Percentiles rank a stretch among this genome's conserved stretches.
phyloP scores from a whole-genome alignment of 2,888 invertebrate genomes.

The Oxyscelio sp. region DNA sequence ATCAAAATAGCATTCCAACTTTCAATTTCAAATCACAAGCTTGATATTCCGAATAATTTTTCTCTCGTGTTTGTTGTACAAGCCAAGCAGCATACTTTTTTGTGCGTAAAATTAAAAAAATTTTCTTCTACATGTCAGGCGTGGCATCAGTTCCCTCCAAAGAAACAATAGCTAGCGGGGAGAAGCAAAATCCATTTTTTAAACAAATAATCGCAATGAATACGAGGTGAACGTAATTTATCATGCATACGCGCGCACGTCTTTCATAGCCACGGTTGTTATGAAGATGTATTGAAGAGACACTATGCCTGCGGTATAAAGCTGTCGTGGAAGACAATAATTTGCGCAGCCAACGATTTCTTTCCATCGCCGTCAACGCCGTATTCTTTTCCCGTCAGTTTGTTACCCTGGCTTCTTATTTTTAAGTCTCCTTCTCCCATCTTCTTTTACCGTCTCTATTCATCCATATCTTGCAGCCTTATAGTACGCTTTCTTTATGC shows the following conservation, averaged over 20 bases:
- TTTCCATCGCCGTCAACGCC: constrained; percentile 79
- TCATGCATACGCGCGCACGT: constrained; percentile 55
- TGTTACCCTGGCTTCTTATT: constrained; percentile 79
- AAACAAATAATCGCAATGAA: constrained; percentile 57
- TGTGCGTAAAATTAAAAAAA: no score
- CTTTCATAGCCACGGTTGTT: constrained; percentile 62
- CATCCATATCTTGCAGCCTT: constrained; percentile 75
- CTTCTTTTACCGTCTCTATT: constrained; percentile 76
- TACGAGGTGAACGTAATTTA: constrained; percentile 46
- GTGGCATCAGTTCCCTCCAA: no score
- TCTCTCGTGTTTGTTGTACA: no score
- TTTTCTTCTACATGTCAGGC: no score
- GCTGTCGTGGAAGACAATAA: constrained; percentile 73
- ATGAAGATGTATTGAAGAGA: constrained; percentile 72
- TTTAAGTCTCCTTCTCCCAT: constrained; percentile 68
- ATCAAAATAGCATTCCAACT: no score
- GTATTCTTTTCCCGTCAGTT: constrained; percentile 82
- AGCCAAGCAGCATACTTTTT: no score
- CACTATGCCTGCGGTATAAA: constrained; percentile 56
- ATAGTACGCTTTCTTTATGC: constrained; percentile 76
- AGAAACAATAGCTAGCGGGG: constrained; percentile 8
- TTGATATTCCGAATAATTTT: no score
- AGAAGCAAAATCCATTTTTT: constrained; percentile 18
- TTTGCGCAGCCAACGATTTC: constrained; percentile 78
- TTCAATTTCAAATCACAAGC: no score